Conservation (phyloP, 2,888 invertebrate genomes). For the Schizaphis graminum region DNA sequence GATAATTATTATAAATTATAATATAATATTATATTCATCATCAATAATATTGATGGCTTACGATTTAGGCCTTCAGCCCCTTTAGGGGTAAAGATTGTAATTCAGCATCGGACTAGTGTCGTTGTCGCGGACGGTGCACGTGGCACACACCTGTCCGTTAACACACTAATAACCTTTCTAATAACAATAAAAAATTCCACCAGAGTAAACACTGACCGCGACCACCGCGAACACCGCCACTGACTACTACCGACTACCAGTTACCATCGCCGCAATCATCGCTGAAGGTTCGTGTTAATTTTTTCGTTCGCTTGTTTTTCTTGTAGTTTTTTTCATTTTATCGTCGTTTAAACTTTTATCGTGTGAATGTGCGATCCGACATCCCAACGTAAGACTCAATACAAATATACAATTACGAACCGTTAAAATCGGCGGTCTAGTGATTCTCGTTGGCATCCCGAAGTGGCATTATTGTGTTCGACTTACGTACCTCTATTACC, state of each 20-base stretch:
- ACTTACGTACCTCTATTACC: background rate
- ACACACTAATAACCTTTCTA: conserved; percentile 15
- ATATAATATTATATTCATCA: too few species aligned
- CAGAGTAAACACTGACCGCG: conserved; percentile 39
- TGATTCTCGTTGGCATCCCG: background rate
- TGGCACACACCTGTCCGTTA: background rate
- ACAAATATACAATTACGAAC: background rate
- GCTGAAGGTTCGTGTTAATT: background rate
- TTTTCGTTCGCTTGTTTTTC: background rate
- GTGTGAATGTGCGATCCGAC: background rate
- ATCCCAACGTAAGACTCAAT: background rate
- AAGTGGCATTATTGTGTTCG: background rate
- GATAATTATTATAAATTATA: too few species aligned
- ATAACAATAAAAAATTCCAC: conserved; percentile 21
- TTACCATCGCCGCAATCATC: background rate
- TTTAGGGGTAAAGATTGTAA: background rate
- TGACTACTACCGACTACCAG: background rate
- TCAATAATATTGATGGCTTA: background rate
- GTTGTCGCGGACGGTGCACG: background rate
- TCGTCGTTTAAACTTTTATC: background rate
- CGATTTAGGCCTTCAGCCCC: background rate
- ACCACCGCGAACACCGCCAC: background rate
- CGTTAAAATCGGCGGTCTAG: background rate
- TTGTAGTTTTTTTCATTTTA: background rate
- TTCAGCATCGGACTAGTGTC: background rate